Conservation (phyloP, 2,797 vertebrate species). For the Decapterus maruadsi region DNA sequence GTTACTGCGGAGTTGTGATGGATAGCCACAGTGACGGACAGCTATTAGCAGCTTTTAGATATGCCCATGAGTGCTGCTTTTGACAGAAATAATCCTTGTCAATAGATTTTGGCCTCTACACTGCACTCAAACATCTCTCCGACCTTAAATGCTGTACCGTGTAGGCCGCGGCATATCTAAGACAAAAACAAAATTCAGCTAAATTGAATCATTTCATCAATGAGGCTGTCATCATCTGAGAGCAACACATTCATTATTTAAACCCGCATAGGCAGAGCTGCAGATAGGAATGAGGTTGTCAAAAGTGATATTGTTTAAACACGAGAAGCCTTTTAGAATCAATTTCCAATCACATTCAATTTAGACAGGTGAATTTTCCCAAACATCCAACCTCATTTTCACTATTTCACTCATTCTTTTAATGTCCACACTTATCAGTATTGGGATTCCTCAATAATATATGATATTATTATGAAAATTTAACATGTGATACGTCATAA, state of each 20-base stretch:
- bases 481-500: neutral
- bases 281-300: conserved; percentile 25
- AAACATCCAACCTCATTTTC: neutral
- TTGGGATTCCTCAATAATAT: conserved; percentile 8
- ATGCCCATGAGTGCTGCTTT: conserved; percentile 76
- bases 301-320: conserved; percentile 29
- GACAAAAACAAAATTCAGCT: conserved; percentile 42
- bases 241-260: conserved; percentile 55
- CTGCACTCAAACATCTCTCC: conserved; percentile 26
- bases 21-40: conserved; percentile 77
- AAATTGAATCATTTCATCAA: conserved; percentile 40
- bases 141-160: conserved; percentile 31
- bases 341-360: conserved; percentile 1
- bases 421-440: neutral
- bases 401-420: too few relatives aligned
- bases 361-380: neutral
- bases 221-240: conserved; percentile 46
- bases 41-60: conserved; percentile 82
- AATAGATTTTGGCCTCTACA: conserved; percentile 59
- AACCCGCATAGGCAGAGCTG: conserved; percentile 6
- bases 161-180: conserved; percentile 29
- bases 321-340: conserved; percentile 22
- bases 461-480: conserved; percentile 7
- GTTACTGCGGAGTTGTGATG: conserved; percentile 71
- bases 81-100: conserved; percentile 83